Conservation (phyloP, 1,140 invertebrate genomes). For the Aphaenogaster rudis region DNA sequence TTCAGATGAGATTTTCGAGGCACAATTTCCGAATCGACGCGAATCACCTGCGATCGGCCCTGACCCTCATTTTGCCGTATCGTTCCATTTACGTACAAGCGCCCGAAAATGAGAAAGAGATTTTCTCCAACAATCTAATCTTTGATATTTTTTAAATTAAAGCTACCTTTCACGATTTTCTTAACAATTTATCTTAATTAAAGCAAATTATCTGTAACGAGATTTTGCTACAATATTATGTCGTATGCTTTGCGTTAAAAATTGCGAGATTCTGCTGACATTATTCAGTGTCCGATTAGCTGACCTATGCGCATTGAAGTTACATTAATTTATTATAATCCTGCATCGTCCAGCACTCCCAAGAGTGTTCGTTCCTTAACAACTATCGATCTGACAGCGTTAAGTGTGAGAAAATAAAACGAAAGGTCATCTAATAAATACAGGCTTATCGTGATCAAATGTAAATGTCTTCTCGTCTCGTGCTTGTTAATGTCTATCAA, state of each 20-base stretch:
- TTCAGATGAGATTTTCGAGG: not conserved
- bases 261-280: conserved; percentile 33
- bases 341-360: conserved; percentile 5
- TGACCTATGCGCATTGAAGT: conserved; percentile 41
- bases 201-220: not conserved
- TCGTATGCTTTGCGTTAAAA: not conserved
- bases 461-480: conserved; percentile 29
- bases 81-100: not conserved
- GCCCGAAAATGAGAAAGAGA: not conserved
- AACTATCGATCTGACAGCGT: not conserved
- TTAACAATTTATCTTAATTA: not conserved
- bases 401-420: conserved; percentile 42
- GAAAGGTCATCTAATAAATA: conserved; percentile 59
- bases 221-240: not conserved
- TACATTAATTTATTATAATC: conserved; percentile 53
- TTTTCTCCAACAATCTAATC: not conserved
- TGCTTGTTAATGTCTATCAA: not conserved
- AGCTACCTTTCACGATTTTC: not conserved
- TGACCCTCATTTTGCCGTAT: conserved; percentile 5
- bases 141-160: not conserved
- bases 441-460: conserved; percentile 23
- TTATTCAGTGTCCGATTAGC: conserved; percentile 39
- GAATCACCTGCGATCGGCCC: not conserved
- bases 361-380: conserved; percentile 4
- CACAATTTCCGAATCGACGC: not conserved